These are phyloP conservation scores for Petrosia ficiformis DNA, from an alignment of 37 sponge, comb jelly and placozoan species.

Conservation along the genomic window DNA sequence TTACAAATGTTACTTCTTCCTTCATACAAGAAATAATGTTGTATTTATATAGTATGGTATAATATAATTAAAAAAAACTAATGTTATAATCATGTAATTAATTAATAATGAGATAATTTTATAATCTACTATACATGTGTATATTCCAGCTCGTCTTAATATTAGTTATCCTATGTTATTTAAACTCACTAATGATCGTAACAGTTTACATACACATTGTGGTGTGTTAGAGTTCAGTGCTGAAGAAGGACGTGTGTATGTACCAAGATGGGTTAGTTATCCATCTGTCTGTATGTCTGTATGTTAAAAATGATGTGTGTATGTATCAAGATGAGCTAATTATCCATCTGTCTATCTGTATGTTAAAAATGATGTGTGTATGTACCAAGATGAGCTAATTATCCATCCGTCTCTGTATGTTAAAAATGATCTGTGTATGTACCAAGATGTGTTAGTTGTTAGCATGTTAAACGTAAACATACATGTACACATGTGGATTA, in stretches of 20 bases:
- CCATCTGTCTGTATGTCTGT: background rate
- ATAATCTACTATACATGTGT: background rate
- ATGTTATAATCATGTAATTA: too few species aligned
- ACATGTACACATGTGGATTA: too few species aligned
- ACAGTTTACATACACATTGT: slow-evolving; percentile 61
- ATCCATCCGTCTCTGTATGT: background rate
- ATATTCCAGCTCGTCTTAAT: slow-evolving; percentile 49
- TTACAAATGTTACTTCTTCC: too few species aligned
- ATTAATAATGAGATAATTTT: background rate
- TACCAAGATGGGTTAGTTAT: slow-evolving; percentile 92
- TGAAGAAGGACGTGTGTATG: slow-evolving; percentile 91
- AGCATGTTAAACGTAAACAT: too few species aligned
- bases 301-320: slow-evolving; percentile 77
- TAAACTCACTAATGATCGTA: slow-evolving; percentile 58
- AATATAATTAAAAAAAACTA: too few species aligned
- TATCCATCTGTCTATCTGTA: background rate
- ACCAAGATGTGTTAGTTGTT: slow-evolving; percentile 94
- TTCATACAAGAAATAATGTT: too few species aligned
- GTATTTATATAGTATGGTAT: too few species aligned
- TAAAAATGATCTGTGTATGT: slow-evolving; percentile 85
- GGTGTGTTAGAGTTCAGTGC: slow-evolving; percentile 99
- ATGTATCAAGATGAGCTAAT: slow-evolving; percentile 91
- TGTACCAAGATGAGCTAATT: slow-evolving; percentile 90
- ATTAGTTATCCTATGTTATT: slow-evolving; percentile 96
- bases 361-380: slow-evolving; percentile 80